Base-by-base conservation (phyloP, 2,888 invertebrate genomes). In the Parnassius orleans region DNA sequence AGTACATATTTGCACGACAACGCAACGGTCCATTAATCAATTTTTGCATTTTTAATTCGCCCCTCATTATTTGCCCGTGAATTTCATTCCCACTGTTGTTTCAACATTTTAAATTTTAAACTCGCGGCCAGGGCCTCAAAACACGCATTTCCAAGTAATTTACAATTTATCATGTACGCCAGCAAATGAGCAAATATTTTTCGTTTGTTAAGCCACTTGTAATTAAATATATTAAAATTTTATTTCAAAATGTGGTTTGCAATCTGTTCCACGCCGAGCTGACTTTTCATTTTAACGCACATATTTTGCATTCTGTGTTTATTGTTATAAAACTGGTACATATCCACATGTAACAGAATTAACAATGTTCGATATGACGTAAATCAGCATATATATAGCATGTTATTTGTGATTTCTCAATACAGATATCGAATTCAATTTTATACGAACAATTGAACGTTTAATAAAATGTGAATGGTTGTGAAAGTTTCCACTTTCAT, bases 41-140 rank as follows among this genome's bases (percentile, higher is more conserved):
- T 88, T 90, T 90, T 85, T 90, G 90, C 87, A 91, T 90, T 90
- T 90, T 90, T 90, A 90, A 91, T 90, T 83, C 80, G 71, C 75
- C 82, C 78, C 89, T 90, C 89, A 90, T 90, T 90, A 90, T 89
- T 90, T 86, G 87, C 79, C 82, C 67, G 85, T 79, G 83, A 86
- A 89, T 84, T 88, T 84, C 82, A 82, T 83, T 86, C 80, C 76
- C 81, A 82, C 78, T 80, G 86, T 83, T 84, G 85, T 79, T 80
- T 73, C 76, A 79, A 78, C 80, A 80, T 85, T 88, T 87, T 82
- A 89, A 86, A 87, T 81, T 87, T 85, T 83, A 87, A 85, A 79
- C 80, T 75, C 73, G 72, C 69, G 72, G 63, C 70, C 71, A 61
- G 72, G 67, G 75, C 75, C 77, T 74, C 83, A 83, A 85, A 86